Evolutionary conservation across 2,888 invertebrate genomes (phyloP).

Genomic region (Cephus sareptanus): DNA sequence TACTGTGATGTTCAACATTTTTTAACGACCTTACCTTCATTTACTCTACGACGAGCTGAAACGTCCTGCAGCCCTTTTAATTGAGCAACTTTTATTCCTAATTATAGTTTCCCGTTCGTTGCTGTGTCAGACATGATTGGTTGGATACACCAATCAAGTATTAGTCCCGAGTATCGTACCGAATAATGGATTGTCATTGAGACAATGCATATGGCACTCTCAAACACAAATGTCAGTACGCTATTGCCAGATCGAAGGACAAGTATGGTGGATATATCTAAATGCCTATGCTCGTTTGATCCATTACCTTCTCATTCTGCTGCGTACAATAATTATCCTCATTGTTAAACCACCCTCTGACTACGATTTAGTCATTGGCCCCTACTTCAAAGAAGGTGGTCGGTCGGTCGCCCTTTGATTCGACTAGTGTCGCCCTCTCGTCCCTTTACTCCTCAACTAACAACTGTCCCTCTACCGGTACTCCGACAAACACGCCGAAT

Average conservation of each 20-base stretch:
- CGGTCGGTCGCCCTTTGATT: background rate
- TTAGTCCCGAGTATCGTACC: background rate
- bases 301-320: slow-evolving; percentile 27
- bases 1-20: background rate
- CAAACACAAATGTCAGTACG: background rate
- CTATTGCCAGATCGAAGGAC: background rate
- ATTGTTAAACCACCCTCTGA: slow-evolving; percentile 27
- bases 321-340: slow-evolving; percentile 46
- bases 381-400: background rate
- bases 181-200: background rate
- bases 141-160: background rate
- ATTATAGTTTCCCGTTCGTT: background rate
- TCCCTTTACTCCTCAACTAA: slow-evolving; percentile 7
- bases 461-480: slow-evolving; percentile 7
- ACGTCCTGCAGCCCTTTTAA: background rate
- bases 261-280: background rate
- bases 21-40: background rate
- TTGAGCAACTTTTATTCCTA: background rate
- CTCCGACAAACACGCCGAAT: slow-evolving; percentile 15
- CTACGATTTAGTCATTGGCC: background rate
- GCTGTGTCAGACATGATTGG: background rate
- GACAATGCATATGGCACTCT: background rate
- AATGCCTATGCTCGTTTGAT: background rate
- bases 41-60: background rate
- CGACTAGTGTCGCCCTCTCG: slow-evolving; percentile 3